These are phyloP conservation scores for Antitype chi DNA, from an alignment of 2,888 invertebrate genomes.

Conservation along the genomic window DNA sequence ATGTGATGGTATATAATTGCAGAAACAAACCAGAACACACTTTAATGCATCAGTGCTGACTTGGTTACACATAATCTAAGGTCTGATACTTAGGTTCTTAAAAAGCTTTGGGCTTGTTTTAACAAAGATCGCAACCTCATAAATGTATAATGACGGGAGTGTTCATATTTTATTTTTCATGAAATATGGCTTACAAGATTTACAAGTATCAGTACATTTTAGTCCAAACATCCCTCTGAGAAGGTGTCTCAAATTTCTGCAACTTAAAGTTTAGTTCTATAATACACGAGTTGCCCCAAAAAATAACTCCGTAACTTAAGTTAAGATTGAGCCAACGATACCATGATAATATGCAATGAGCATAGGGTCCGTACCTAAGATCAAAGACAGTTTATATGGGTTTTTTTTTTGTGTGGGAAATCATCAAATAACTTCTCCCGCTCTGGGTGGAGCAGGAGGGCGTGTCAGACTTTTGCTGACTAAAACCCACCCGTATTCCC, in stretches of 20 bases:
- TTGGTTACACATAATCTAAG: not conserved
- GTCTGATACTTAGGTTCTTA: not conserved
- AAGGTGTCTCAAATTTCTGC: not conserved
- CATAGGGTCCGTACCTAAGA: not conserved
- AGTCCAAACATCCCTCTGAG: not conserved
- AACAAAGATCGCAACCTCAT: not conserved
- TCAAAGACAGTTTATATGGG: not conserved
- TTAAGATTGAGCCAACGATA: not conserved
- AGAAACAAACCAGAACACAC: not conserved
- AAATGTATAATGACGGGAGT: not conserved
- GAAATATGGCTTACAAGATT: not conserved
- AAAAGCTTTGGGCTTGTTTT: not conserved
- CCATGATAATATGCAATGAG: not conserved
- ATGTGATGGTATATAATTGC: not conserved
- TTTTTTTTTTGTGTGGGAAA: no score
- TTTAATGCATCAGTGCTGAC: not conserved
- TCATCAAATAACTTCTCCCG: no score
- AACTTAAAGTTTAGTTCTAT: not conserved
- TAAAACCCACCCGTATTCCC: no score
- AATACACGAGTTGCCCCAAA: not conserved
- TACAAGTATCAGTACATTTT: not conserved
- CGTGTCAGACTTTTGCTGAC: no score
- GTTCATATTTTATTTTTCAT: not conserved
- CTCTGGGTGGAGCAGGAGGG: no score
- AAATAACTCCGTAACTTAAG: not conserved